Conservation (phyloP, 2,797 vertebrate genomes). For the Chaetophractus vellerosus region DNA sequence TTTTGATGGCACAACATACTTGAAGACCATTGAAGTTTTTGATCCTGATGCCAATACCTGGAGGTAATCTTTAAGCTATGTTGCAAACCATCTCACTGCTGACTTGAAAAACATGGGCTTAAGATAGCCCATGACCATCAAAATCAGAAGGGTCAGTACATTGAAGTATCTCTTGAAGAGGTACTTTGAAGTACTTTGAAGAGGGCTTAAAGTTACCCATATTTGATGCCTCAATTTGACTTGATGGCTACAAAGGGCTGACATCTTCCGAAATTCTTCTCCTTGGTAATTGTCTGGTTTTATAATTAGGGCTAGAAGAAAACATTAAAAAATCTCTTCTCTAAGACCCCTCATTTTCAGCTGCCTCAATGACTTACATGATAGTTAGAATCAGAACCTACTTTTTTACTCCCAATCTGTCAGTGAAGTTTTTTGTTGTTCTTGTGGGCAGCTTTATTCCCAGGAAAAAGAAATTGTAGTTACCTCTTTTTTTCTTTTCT, state of each 20-base stretch:
- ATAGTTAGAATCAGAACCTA: neutral
- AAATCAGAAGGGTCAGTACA: neutral
- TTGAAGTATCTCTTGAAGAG: neutral
- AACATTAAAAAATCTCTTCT: neutral
- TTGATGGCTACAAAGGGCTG: conserved; percentile 28
- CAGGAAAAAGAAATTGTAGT: neutral
- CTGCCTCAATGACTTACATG: neutral
- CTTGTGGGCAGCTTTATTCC: neutral
- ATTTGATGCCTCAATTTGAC: neutral
- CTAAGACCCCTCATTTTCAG: neutral
- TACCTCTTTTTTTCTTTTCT: neutral
- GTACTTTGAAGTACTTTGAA: neutral
- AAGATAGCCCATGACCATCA: neutral
- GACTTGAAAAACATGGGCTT: neutral
- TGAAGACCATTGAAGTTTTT: conserved; percentile 99
- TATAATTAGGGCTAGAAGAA: neutral
- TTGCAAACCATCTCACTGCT: conserved; percentile 33
- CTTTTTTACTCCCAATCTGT: neutral
- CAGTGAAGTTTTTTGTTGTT: neutral
- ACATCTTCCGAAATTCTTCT: conserved; percentile 23
- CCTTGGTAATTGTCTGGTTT: conserved; percentile 37
- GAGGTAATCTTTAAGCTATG: conserved; percentile 92
- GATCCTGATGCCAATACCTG: conserved; percentile 99
- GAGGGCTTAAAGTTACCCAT: neutral
- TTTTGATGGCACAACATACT: conserved; percentile 98